phyloP scores from a whole-genome alignment of 2,113 vertebrate species.

The Prinia subflava region DNA sequence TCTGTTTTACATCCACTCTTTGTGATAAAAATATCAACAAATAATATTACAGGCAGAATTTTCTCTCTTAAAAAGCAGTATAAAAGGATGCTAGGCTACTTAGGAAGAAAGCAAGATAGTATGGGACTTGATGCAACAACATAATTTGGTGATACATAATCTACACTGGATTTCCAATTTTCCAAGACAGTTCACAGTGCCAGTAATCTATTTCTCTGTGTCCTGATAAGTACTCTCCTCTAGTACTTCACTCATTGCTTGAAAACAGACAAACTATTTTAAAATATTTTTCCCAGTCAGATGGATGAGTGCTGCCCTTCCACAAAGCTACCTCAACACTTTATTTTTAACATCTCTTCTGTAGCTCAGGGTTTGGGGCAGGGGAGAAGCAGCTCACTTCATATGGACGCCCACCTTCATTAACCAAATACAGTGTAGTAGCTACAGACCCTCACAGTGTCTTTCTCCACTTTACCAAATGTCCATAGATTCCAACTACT shows the following conservation, averaged over 20 bases:
- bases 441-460: neutral
- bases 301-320: neutral
- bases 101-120: neutral
- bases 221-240: neutral
- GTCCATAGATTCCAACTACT: neutral
- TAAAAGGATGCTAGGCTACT: neutral
- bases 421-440: neutral
- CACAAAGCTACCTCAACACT: neutral
- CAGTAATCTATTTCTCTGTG: neutral
- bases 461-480: neutral
- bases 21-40: constrained; percentile 1
- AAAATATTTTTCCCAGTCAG: neutral
- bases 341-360: neutral
- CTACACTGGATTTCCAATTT: neutral
- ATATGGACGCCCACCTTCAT: neutral
- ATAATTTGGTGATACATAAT: neutral
- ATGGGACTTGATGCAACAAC: neutral
- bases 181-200: neutral
- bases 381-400: neutral
- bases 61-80: neutral
- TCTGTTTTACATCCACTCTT: neutral
- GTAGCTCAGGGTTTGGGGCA: neutral
- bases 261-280: neutral
- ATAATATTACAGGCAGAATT: neutral
- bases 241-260: neutral